Base-by-base conservation (phyloP, 2,888 invertebrate species). In the Nephrotoma flavescens region DNA sequence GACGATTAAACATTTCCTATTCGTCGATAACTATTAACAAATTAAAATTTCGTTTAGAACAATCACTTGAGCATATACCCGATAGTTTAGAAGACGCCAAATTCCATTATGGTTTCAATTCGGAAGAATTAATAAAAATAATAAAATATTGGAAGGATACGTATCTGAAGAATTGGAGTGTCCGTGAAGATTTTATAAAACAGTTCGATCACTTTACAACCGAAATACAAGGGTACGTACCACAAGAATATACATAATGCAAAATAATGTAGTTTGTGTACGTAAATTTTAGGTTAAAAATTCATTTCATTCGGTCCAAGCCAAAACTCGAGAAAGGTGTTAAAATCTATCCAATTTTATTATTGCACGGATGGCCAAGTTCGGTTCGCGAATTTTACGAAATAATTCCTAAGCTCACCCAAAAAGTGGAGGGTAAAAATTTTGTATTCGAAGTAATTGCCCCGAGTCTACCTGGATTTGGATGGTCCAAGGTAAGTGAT, bases 341-440 rank as follows among this genome's bases (percentile, higher is more conserved):
- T 9, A 91, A 91, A 88, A 92, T 94, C 2, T 88, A 95, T 0
- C 96, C 97, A 0, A 88, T 97, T 9, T 90, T 97, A 4, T 87
- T 97, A 85, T 90, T 96, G 15, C 97, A 97, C 88, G 97, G 97
- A 31, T 97, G 97, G 97, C 97, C 97, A 0, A 96, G 97, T 2
- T 96, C 96, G 0, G 91, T 97, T 0, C 93, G 95, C 4, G 97
- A 97, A 90, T 97, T 96, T 90, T 95, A 96, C 89, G 95, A 95
- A 87, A 90, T 96, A 19, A 94, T 96, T 86, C 96, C 96, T 0
- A 89, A 94, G 87, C 90, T 96, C 47, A 94, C 93, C 0, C 92
- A 92, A 0, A 92, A 93, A 0, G 91, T 91, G 5, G 89, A 91
- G 0, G 92, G 92, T 85, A 90, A 92, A 41, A 92, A 93, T 83